These are phyloP conservation scores for Collichthys lucidus DNA, from an alignment of 2,113 vertebrate species.

Conservation along the genomic window DNA sequence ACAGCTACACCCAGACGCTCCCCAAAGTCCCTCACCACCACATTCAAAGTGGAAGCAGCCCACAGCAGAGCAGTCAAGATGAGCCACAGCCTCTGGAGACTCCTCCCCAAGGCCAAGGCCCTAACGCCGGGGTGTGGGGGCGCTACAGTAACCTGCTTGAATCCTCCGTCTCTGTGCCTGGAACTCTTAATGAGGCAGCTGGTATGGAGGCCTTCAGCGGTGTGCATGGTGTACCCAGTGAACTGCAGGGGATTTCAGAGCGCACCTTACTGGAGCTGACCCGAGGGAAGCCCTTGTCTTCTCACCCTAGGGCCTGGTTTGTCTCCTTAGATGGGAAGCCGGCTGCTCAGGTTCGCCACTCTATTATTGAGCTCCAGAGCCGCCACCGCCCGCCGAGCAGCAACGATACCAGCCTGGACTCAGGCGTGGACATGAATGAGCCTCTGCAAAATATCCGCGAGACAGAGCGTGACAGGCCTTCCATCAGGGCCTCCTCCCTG, in stretches of 20 bases:
- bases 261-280: slow-evolving; percentile 92
- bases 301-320: slow-evolving; percentile 93
- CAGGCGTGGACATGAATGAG: slow-evolving; percentile 98
- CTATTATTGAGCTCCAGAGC: slow-evolving; percentile 92
- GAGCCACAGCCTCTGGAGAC: slow-evolving; percentile 84
- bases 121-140: slow-evolving; percentile 86
- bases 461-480: slow-evolving; percentile 89
- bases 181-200: slow-evolving; percentile 93
- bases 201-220: slow-evolving; percentile 89
- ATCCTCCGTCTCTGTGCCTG: slow-evolving; percentile 95
- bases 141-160: slow-evolving; percentile 92
- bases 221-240: slow-evolving; percentile 69
- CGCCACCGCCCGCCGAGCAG: slow-evolving; percentile 90
- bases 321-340: slow-evolving; percentile 96
- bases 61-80: slow-evolving; percentile 84
- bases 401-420: slow-evolving; percentile 96
- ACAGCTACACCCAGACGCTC: slow-evolving; percentile 89
- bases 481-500: slow-evolving; percentile 85
- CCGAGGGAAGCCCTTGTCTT: slow-evolving; percentile 89
- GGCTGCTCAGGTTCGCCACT: slow-evolving; percentile 92
- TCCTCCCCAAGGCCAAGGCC: slow-evolving; percentile 84
- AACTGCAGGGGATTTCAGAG: slow-evolving; percentile 95
- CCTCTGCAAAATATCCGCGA: slow-evolving; percentile 86
- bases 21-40: slow-evolving; percentile 89
- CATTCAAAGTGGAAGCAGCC: slow-evolving; percentile 74